Percentiles rank a stretch among this genome's conserved stretches.
Evolutionary conservation across 2,797 vertebrate genomes (phyloP).

Genomic region (Gadopsis marmoratus): DNA sequence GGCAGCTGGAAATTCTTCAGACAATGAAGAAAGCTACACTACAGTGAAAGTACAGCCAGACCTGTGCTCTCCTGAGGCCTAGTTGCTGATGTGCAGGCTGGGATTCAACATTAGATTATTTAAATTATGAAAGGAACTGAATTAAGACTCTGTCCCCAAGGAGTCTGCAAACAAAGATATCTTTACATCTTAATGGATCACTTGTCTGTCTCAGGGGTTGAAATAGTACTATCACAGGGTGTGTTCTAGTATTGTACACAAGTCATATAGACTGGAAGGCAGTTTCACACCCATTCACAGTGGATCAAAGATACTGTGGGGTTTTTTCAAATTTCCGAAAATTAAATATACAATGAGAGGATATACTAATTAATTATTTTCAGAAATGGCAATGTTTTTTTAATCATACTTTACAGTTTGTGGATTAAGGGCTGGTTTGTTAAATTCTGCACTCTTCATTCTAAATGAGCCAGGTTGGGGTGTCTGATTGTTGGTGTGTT

Average conservation of each 20-base stretch:
- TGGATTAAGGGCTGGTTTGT: too few relatives aligned
- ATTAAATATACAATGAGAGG: too few relatives aligned
- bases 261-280: not conserved
- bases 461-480: too few relatives aligned
- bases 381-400: too few relatives aligned
- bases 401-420: too few relatives aligned
- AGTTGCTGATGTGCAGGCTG: constrained; percentile 22
- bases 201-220: constrained; percentile 40
- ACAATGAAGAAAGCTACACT: constrained; percentile 28
- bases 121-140: constrained; percentile 55
- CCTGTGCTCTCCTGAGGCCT: constrained; percentile 20
- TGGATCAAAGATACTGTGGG: too few relatives aligned
- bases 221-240: constrained; percentile 12
- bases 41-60: constrained; percentile 7
- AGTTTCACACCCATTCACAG: constrained; percentile 37
- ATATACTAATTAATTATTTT: too few relatives aligned
- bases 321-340: too few relatives aligned
- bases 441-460: too few relatives aligned
- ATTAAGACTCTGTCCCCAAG: constrained; percentile 39
- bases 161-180: constrained; percentile 44
- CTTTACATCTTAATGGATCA: constrained; percentile 36
- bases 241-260: not conserved
- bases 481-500: too few relatives aligned
- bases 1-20: constrained; percentile 27
- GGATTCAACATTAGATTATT: constrained; percentile 57